These are phyloP conservation scores for Acanthosepion esculentum DNA, from an alignment of 2,888 invertebrate genomes.

Conservation along the genomic window DNA sequence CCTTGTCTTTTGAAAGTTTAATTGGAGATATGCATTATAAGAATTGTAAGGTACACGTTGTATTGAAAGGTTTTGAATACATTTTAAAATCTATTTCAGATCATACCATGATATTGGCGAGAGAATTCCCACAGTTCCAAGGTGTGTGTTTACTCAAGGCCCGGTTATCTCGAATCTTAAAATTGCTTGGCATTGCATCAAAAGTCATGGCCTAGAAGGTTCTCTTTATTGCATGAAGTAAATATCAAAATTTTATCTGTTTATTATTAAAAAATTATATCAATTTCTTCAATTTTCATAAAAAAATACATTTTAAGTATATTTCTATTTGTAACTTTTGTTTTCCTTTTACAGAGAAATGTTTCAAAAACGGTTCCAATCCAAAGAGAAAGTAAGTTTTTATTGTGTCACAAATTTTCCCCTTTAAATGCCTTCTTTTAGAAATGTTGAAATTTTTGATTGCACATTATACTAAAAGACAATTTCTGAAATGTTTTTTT, in stretches of 20 bases:
- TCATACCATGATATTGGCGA: not conserved
- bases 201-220: not conserved
- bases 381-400: not conserved
- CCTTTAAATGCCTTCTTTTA: too few species aligned
- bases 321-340: not conserved
- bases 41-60: too few species aligned
- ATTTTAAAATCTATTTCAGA: not conserved
- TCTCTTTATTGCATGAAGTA: not conserved
- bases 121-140: not conserved
- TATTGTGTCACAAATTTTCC: too few species aligned
- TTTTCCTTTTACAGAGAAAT: not conserved
- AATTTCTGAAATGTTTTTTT: too few species aligned
- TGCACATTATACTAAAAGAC: too few species aligned
- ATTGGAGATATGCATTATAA: too few species aligned
- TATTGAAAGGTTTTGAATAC: too few species aligned
- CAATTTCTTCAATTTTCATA: too few species aligned
- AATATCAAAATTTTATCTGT: not conserved
- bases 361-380: slow-evolving; percentile 7
- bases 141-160: not conserved
- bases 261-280: not conserved
- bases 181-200: not conserved
- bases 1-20: too few species aligned
- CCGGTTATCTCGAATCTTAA: not conserved
- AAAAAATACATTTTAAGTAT: not conserved
- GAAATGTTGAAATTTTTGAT: too few species aligned